Base-by-base conservation (phyloP, 2,113 vertebrate genomes). In the Poeciliopsis prolifica region DNA sequence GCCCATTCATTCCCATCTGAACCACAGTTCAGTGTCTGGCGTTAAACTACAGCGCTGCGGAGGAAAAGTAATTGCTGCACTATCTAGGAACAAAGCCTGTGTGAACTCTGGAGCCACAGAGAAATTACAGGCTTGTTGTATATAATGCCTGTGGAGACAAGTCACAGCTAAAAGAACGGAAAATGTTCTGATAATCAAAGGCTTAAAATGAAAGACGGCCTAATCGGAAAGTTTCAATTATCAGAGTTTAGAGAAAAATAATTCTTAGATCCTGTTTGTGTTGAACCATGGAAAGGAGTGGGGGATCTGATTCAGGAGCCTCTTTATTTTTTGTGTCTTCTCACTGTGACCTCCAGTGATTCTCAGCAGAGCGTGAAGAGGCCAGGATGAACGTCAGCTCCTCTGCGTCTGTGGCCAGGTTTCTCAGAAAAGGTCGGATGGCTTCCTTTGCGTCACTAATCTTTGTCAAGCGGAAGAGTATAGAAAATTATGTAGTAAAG, bases 1-100 rank as follows among this genome's bases (percentile, higher is more conserved):
- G 78, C 60, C 87, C 15, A 63, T 65, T 62, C 15, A 14, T 15
- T 48, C 29, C 71, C 44, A 11, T 33, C 35, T 63, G 31, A 65
- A 24, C 19, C 31, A 33, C 35, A 29, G 28, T 61, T 79, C 29
- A 68, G 28, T 51, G 66, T 61, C 37, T 66, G 66, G 19, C 28
- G 40, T 40, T 48, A 33, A 63, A 72, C 35, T n/a, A 61, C 44
- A 61, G 44, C 29, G 30, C 35, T 69, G 30, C 54, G 33, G 29
- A 65, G 35, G 30, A 64, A 17, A 14, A 1, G 3, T 28, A 37
- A 68, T n/a, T 19, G 29, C n/a, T 40, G 48, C 35, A 48, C 28
- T 44, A 15, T 65, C 54, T 15, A 4, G 51, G 51, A 42, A 40
- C 35, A 61, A 12, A 48, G 17, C 44, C 14, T 19, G 15, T 19